Percentiles rank a stretch among this genome's conserved stretches.
Evolutionary conservation across 2,113 vertebrate species (phyloP).

Genomic region (Diadophis punctatus): DNA sequence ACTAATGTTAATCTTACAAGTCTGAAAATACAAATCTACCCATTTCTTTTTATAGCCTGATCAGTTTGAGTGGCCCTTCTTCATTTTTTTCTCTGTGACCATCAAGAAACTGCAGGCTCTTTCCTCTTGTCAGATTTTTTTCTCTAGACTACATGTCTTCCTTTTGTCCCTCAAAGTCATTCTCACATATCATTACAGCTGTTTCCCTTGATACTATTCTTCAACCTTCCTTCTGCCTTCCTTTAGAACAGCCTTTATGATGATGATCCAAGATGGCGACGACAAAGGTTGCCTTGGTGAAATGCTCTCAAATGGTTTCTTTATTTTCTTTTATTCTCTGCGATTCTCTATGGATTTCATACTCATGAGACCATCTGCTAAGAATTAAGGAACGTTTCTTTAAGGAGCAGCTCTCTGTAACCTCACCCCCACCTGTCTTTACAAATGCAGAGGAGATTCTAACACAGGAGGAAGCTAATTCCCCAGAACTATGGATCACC

Average conservation of each 20-base stretch:
- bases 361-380: no score
- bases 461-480: no score
- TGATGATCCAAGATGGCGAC: no score
- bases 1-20: not conserved
- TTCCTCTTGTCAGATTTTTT: not conserved
- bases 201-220: not conserved
- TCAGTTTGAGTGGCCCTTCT: not conserved
- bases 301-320: no score
- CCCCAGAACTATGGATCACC: no score
- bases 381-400: no score
- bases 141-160: not conserved
- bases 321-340: no score
- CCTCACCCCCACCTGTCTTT: no score
- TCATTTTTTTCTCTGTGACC: not conserved
- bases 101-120: not conserved
- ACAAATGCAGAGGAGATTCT: no score
- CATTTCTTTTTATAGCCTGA: not conserved
- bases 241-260: not conserved
- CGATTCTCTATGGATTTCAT: no score
- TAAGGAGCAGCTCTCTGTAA: no score
- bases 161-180: not conserved
- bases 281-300: no score
- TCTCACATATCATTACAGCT: not conserved
- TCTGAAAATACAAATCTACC: not conserved
- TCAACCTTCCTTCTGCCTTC: not conserved